Conservation (phyloP, 2,113 vertebrate genomes). For the Engystomops pustulosus region DNA sequence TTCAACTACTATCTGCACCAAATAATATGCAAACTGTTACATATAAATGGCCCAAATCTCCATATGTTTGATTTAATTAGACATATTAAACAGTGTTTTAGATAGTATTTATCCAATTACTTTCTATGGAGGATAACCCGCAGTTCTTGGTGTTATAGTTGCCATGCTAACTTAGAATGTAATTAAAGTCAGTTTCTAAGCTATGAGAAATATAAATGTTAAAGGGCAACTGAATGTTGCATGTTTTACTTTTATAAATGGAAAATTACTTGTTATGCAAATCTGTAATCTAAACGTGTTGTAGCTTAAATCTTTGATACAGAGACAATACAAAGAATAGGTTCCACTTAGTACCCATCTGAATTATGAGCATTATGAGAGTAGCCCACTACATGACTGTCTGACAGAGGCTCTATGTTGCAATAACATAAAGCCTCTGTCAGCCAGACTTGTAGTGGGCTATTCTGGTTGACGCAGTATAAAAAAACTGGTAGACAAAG, state of each 20-base stretch:
- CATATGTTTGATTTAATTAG: conserved; percentile 16
- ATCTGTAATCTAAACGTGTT: background rate
- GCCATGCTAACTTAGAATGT: background rate
- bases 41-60: background rate
- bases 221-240: background rate
- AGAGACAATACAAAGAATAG: no score
- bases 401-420: no score
- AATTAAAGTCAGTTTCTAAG: background rate
- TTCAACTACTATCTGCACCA: background rate
- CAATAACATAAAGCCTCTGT: no score
- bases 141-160: background rate
- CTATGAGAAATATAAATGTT: background rate
- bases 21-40: conserved; percentile 16
- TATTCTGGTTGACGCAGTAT: no score
- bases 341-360: no score
- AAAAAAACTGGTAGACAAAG: no score
- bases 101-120: background rate
- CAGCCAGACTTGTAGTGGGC: no score
- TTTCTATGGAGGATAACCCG: background rate
- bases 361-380: no score
- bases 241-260: background rate
- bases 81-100: background rate
- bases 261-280: background rate
- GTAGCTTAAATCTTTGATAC: background rate
- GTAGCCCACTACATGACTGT: no score